A percentile compares a stretch with the other conserved stretches of the same genome.
Evolutionary conservation across 2,797 vertebrate genomes (phyloP).

Genomic region (Nyctibius grandis): DNA sequence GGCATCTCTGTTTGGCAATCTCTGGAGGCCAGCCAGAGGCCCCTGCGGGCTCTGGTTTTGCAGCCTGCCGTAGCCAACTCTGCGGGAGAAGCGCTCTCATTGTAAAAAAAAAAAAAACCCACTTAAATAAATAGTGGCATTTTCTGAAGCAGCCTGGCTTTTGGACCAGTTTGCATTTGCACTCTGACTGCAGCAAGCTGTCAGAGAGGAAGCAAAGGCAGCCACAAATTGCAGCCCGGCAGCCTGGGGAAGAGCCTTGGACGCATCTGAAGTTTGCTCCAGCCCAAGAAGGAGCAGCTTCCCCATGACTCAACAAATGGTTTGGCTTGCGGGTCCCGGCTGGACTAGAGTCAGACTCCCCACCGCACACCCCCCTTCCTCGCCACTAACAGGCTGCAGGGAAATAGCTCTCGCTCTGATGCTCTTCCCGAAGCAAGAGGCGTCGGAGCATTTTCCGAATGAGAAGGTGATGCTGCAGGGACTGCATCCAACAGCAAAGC

Average conservation of each 20-base stretch:
- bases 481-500: neutral
- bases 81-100: neutral
- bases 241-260: neutral
- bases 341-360: neutral
- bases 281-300: neutral
- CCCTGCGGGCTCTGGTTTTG: conserved; percentile 31
- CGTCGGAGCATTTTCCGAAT: neutral
- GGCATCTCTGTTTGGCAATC: conserved; percentile 15
- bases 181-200: neutral
- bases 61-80: neutral
- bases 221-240: conserved; percentile 16
- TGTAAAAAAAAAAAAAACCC: neutral
- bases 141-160: neutral
- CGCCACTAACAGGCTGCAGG: neutral
- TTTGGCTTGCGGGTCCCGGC: fast-evolving
- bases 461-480: neutral
- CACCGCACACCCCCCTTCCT: fast-evolving
- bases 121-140: neutral
- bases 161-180: neutral
- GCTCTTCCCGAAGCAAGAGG: neutral
- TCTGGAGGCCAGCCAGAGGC: neutral
- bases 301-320: neutral
- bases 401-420: neutral
- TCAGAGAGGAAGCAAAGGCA: neutral
- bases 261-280: neutral